Percentiles rank a stretch among this genome's conserved stretches.
These are phyloP conservation scores for Eulacestoma nigropectus DNA, from an alignment of 2,113 vertebrate species.

Conservation along the genomic window DNA sequence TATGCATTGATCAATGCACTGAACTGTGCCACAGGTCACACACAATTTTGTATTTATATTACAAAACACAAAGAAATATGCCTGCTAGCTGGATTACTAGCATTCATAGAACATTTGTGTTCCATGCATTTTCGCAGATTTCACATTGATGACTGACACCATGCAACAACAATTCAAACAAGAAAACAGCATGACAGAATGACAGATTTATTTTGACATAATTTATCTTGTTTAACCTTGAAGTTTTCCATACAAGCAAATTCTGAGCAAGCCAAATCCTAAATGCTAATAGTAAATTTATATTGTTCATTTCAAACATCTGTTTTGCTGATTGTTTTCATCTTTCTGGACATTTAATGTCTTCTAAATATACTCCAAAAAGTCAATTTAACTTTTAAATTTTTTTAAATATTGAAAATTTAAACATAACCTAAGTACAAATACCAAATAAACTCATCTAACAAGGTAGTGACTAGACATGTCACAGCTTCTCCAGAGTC, in stretches of 20 bases:
- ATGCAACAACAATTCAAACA: not conserved
- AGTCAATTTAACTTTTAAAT: not conserved
- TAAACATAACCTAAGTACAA: not conserved
- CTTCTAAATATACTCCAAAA: not conserved
- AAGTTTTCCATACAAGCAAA: not conserved
- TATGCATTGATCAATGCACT: not conserved
- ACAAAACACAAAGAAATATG: not conserved
- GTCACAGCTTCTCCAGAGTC: not conserved
- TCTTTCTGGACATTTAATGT: not conserved
- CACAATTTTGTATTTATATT: not conserved
- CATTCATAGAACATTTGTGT: not conserved
- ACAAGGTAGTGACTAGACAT: not conserved
- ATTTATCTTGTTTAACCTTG: not conserved
- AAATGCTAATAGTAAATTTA: not conserved
- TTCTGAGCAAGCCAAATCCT: not conserved
- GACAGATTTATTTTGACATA: not conserved
- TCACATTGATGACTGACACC: not conserved
- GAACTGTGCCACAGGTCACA: not conserved
- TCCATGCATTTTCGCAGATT: not conserved
- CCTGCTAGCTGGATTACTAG: not conserved
- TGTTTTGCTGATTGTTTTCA: not conserved
- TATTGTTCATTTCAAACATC: not conserved
- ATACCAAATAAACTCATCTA: not conserved
- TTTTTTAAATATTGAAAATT: not conserved
- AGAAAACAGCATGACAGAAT: not conserved